These are phyloP conservation scores for Halcyon senegalensis DNA, from an alignment of 2,113 vertebrate species.

Conservation along the genomic window DNA sequence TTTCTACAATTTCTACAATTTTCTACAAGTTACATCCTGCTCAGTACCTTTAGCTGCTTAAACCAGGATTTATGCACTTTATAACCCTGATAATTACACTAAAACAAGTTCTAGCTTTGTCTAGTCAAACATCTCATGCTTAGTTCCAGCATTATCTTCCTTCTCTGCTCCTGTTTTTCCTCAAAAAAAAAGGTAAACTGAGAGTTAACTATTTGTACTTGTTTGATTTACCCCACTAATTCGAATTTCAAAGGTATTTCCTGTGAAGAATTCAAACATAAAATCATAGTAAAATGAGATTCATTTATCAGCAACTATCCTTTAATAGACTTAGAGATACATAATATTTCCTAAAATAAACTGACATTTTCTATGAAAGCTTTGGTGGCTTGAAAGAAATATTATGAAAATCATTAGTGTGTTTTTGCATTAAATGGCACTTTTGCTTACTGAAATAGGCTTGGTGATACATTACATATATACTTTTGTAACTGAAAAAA, in stretches of 20 bases:
- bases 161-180: not conserved
- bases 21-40: not conserved
- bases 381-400: not conserved
- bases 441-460: not conserved
- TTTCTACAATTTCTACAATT: too few species aligned
- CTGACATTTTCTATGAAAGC: not conserved
- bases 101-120: not conserved
- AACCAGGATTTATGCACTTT: not conserved
- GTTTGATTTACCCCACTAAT: not conserved
- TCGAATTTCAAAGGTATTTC: not conserved
- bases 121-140: not conserved
- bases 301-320: not conserved
- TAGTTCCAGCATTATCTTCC: not conserved
- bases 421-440: not conserved
- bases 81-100: not conserved
- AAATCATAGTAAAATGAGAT: not conserved
- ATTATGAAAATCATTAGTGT: not conserved
- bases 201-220: not conserved
- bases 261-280: not conserved
- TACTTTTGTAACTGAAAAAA: not conserved
- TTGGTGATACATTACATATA: not conserved
- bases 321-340: not conserved
- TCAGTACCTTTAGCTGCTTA: not conserved
- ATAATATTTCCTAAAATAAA: not conserved
- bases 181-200: not conserved